These are phyloP conservation scores for Ciconia nigra DNA, from an alignment of 2,797 vertebrate species.

Conservation along the genomic window DNA sequence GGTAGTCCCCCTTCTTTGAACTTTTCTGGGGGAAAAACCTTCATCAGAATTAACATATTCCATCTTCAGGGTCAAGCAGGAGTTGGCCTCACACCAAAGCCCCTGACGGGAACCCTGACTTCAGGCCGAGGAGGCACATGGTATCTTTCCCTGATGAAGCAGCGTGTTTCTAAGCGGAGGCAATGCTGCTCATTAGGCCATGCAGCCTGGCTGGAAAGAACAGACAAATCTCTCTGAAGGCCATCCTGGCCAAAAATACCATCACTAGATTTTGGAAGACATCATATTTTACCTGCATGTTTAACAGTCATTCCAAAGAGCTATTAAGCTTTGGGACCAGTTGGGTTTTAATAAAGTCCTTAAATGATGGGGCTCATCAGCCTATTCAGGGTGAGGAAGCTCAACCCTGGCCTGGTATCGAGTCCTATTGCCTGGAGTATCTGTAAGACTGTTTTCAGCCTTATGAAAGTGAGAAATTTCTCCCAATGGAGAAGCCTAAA, in stretches of 20 bases:
- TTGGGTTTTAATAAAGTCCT: background rate
- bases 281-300: background rate
- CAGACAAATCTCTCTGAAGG: background rate
- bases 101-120: background rate
- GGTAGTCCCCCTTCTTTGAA: background rate
- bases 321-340: background rate
- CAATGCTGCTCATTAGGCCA: background rate
- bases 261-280: background rate
- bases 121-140: fast-evolving
- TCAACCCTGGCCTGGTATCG: background rate
- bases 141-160: background rate
- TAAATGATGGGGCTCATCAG: background rate
- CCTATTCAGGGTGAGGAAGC: background rate
- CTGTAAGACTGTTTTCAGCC: background rate
- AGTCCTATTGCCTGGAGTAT: background rate
- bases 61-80: background rate
- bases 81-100: background rate
- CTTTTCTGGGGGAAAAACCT: background rate
- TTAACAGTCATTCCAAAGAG: background rate
- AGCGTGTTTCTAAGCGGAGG: background rate
- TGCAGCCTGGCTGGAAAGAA: background rate
- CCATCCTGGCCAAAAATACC: background rate
- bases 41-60: background rate
- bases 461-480: background rate
- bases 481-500: background rate